Evolutionary conservation across 2,113 vertebrate species (phyloP).

Genomic region (Clarias macrocephalus): DNA sequence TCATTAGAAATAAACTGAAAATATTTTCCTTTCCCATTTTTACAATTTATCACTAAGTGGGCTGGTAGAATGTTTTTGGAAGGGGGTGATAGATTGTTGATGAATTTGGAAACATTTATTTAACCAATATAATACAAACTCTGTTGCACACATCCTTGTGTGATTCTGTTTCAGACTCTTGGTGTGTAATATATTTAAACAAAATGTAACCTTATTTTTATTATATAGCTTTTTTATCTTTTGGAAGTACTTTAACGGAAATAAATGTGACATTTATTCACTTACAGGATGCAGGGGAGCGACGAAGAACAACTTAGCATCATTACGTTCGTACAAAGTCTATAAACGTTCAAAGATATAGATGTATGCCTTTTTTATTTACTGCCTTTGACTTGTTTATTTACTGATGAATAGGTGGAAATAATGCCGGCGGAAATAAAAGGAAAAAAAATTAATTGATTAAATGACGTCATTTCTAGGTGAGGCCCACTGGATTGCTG

Average conservation of each 20-base stretch:
- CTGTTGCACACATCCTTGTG: neutral
- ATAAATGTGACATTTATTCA: neutral
- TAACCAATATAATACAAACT: neutral
- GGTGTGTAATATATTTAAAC: neutral
- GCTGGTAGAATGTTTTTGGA: neutral
- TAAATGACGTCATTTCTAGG: constrained; percentile 45
- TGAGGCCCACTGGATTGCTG: constrained; percentile 9
- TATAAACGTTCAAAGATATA: neutral
- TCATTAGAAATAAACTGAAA: neutral
- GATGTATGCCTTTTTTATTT: neutral
- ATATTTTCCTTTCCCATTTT: neutral
- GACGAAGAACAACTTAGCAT: neutral
- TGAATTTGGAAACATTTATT: neutral
- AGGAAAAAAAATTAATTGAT: neutral
- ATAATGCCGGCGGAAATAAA: neutral
- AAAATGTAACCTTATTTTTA: neutral
- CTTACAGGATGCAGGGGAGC: neutral
- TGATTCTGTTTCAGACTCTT: neutral
- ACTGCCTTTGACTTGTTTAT: neutral
- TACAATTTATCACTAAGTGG: neutral
- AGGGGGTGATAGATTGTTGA: neutral
- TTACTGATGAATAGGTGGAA: no score
- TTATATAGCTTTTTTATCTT: neutral
- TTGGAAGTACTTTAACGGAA: neutral
- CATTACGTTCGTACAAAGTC: neutral